Conservation (phyloP, 2,113 vertebrate genomes). For the Anoplopoma fimbria region DNA sequence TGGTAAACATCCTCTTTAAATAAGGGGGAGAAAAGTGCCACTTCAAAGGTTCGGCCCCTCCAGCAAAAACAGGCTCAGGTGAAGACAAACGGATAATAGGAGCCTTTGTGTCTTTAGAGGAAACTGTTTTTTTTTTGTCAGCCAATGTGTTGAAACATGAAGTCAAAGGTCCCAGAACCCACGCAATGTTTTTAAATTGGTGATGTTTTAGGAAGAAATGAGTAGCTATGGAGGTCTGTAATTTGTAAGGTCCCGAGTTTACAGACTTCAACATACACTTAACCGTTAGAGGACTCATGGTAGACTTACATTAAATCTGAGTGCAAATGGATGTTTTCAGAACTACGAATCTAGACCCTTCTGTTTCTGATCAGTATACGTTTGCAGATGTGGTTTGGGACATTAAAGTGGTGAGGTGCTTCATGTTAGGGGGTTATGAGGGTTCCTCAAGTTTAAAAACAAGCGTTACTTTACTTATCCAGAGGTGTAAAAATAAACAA, state of each 20-base stretch:
- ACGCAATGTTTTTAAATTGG: background rate
- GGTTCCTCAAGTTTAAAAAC: background rate
- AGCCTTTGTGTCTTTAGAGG: slow-evolving; percentile 1
- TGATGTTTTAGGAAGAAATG: background rate
- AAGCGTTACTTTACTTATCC: no score
- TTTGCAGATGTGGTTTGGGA: background rate
- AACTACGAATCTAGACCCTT: background rate
- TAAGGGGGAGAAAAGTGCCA: background rate
- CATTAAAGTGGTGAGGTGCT: background rate
- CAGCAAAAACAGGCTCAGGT: slow-evolving; percentile 11
- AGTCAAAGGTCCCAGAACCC: background rate
- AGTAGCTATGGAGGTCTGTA: slow-evolving; percentile 29
- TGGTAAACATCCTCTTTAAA: background rate
- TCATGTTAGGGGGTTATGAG: background rate
- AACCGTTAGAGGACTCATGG: background rate
- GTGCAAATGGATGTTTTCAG: background rate
- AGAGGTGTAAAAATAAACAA: background rate
- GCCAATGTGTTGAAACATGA: slow-evolving; percentile 1
- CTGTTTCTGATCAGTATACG: background rate
- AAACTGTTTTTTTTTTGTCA: background rate
- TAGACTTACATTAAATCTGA: slow-evolving; percentile 4
- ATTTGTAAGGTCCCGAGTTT: slow-evolving; percentile 22
- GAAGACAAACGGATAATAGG: slow-evolving; percentile 30
- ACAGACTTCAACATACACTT: background rate
- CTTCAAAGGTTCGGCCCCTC: slow-evolving; percentile 8